Conservation (phyloP, 92 coral and sea anemone species). For the Pocillopora grandis region DNA sequence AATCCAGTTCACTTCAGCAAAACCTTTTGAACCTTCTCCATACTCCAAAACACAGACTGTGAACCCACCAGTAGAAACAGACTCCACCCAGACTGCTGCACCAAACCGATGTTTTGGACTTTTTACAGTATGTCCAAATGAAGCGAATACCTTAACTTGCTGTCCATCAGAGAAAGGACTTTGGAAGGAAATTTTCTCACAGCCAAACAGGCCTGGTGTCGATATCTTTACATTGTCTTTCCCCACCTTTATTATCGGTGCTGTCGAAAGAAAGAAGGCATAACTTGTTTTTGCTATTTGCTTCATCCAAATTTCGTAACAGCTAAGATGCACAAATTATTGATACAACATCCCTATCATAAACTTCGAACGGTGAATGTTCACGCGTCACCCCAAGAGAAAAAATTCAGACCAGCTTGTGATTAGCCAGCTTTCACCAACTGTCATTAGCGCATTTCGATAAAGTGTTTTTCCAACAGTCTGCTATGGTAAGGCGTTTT, state of each 20-base stretch:
- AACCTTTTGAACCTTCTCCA: constrained; percentile 6
- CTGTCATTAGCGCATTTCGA: no score
- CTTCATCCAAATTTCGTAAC: no score
- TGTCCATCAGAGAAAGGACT: neutral
- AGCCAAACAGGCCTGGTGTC: constrained; percentile 3
- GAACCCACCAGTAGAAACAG: neutral
- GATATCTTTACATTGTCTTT: neutral
- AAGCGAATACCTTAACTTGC: constrained; percentile 2
- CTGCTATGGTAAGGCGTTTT: no score
- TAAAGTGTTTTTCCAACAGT: no score
- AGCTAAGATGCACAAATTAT: no score
- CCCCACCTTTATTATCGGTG: neutral
- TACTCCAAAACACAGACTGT: constrained; percentile 8
- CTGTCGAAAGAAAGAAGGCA: no score
- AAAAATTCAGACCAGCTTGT: no score
- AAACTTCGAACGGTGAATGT: no score
- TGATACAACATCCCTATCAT: no score
- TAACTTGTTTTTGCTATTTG: no score
- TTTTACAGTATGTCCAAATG: constrained; percentile 4
- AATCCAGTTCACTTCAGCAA: constrained; percentile 28
- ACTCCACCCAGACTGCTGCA: constrained; percentile 27
- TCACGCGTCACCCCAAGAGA: no score
- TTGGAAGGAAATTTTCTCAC: neutral
- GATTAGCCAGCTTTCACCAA: no score
- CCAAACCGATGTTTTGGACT: constrained; percentile 17